A percentile compares a stretch with the other conserved stretches of the same genome.
These are phyloP conservation scores for Pantala flavescens DNA, from an alignment of 1,140 invertebrate species.

Conservation along the genomic window DNA sequence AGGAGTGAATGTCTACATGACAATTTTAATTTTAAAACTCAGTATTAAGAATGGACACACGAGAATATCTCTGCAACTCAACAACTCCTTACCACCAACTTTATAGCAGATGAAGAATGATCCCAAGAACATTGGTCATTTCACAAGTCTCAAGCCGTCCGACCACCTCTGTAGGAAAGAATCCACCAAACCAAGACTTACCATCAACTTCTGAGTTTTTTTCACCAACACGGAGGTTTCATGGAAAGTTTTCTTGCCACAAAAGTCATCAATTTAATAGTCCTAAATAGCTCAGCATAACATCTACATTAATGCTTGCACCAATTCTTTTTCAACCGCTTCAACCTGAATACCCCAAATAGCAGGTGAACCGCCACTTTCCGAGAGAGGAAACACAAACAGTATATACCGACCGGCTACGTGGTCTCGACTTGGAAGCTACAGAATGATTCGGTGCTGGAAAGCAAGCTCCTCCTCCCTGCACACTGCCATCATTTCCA, in stretches of 20 bases:
- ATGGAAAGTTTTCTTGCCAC: not conserved
- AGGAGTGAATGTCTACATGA: no score
- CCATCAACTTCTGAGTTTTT: not conserved
- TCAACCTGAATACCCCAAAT: not conserved
- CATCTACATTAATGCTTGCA: constrained; percentile 6
- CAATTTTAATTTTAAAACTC: no score
- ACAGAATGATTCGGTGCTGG: constrained; percentile 7
- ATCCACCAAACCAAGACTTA: constrained; percentile 1
- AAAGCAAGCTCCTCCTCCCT: not conserved
- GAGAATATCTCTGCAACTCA: no score
- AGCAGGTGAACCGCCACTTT: not conserved
- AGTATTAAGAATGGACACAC: no score
- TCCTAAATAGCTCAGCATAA: not conserved
- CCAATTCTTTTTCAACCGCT: not conserved
- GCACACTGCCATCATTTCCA: not conserved
- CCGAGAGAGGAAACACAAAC: constrained; percentile 7
- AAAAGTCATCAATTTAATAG: not conserved
- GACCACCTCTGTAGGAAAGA: not conserved
- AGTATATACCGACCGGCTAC: constrained; percentile 7
- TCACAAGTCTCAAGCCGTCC: no score
- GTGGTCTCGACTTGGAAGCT: constrained; percentile 1
- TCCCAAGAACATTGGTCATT: no score
- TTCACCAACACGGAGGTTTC: not conserved
- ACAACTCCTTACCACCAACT: no score
- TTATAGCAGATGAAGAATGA: no score